phyloP scores from a whole-genome alignment of 1,140 invertebrate genomes.

The Saccostrea cuccullata region DNA sequence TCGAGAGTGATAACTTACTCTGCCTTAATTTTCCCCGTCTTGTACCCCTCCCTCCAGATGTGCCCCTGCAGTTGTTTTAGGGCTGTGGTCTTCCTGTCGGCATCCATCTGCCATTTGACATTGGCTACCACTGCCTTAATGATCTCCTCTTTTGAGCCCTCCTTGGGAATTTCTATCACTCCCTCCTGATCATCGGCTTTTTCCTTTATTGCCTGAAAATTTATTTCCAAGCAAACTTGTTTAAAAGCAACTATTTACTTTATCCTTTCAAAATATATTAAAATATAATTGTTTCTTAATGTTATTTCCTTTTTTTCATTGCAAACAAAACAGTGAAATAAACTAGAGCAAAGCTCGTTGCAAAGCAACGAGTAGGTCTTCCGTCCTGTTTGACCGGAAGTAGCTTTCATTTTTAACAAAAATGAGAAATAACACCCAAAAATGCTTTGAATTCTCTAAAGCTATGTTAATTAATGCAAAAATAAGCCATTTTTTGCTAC shows the following conservation, averaged over 20 bases:
- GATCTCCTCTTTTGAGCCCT: conserved; percentile 70
- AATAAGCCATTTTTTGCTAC: no score
- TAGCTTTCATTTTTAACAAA: no score
- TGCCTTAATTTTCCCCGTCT: conserved; percentile 87
- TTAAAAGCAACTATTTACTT: neutral
- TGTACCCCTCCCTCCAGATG: conserved; percentile 92
- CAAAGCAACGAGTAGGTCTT: no score
- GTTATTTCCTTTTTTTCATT: no score
- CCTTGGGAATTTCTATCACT: conserved; percentile 71
- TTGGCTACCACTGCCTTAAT: conserved; percentile 78
- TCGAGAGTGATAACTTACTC: conserved; percentile 86
- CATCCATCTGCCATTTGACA: conserved; percentile 89
- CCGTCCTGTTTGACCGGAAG: no score
- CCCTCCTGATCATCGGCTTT: conserved; percentile 70
- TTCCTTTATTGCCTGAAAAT: conserved; percentile 71
- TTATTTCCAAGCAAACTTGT: neutral
- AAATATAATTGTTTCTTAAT: no score
- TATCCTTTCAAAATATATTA: no score
- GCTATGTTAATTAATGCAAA: no score
- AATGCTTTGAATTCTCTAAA: no score
- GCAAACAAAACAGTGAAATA: no score
- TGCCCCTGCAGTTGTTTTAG: conserved; percentile 93
- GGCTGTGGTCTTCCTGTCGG: conserved; percentile 87
- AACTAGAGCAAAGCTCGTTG: no score
- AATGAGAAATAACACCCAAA: no score